Evolutionary conservation across 2,888 invertebrate species (phyloP), one percentile per base, ranked within the genome.

Genomic region (Heterodera filipjevi): DNA sequence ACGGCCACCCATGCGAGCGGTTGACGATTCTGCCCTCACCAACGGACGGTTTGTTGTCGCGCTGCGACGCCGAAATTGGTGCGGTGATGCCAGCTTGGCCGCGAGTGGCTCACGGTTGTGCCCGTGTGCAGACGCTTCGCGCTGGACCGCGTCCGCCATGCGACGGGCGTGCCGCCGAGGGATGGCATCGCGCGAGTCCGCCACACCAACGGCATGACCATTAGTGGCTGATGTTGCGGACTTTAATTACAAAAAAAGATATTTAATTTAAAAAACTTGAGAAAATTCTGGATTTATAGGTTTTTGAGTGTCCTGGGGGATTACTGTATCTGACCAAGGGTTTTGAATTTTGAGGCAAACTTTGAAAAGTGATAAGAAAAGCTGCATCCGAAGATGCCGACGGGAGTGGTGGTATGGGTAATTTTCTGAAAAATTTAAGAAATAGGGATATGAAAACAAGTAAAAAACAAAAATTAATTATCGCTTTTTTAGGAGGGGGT

Each of bases 91-190:
- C 46, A 44, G 39, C 19, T 77, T 77, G 68, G 70, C 70, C 8
- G 49, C 70, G 22, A 70, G 46, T 27, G 79, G 77, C 30, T 79
- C 59, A 10, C 68, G 76, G 68, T 71, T 33, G 75, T 74, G 32
- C 70, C 53, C 74, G 66, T 77, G 76, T 16, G 49, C 39, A 14
- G 75, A 74, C 35, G 80, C 74, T 5, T 71, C 64, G 70, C 32
- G 70, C 68, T 80, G 68, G 46, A 79, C 71, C 30, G 30, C 77
- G 53, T 80, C 68, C 22, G 78, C 72, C 35, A 79, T 27, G 46
- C 71, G 77, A 27, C 66, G 66, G 27, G 77, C 66, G 71, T 76
- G n/a, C 8, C 46, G 39, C 19, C 12, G 12, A 2, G 76, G 76
- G 27, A 70, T 33, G 49, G 70, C 59, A 59, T n/a, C 59, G 27